phyloP scores from a whole-genome alignment of 2,888 invertebrate species.

The Lithophane ornitopus region DNA sequence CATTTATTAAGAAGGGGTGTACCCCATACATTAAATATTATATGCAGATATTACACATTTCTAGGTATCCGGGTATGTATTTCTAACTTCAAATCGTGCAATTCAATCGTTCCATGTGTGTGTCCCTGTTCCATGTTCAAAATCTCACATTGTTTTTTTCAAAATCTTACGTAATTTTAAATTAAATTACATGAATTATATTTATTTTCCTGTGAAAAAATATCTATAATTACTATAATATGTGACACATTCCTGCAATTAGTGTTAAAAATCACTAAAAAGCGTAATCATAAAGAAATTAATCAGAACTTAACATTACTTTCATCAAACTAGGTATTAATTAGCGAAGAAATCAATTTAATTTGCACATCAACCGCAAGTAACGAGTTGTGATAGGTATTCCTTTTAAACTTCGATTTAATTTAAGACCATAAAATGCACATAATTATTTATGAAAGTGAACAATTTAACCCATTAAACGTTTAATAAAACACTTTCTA shows the following conservation, averaged over 20 bases:
- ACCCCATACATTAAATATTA: too few species aligned
- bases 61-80: too few species aligned
- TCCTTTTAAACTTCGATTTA: slow-evolving; percentile 22
- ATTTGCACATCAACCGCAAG: slow-evolving; percentile 10
- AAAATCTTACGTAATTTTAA: neutral
- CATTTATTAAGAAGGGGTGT: too few species aligned
- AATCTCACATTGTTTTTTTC: too few species aligned
- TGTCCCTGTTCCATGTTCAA: neutral
- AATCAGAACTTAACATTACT: neutral
- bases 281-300: neutral
- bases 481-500: slow-evolving; percentile 48
- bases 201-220: neutral
- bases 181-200: neutral
- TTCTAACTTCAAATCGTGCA: neutral
- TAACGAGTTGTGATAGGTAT: slow-evolving; percentile 9
- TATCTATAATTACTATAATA: neutral
- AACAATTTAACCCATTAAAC: slow-evolving; percentile 39
- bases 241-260: neutral
- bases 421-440: slow-evolving; percentile 28
- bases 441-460: slow-evolving; percentile 46
- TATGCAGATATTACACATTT: too few species aligned
- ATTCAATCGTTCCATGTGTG: too few species aligned
- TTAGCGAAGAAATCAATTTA: slow-evolving; percentile 8
- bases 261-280: neutral
- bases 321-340: slow-evolving; percentile 23